Evolutionary conservation across 2,113 vertebrate genomes (phyloP).

Genomic region (Marcusenius ussheri): DNA sequence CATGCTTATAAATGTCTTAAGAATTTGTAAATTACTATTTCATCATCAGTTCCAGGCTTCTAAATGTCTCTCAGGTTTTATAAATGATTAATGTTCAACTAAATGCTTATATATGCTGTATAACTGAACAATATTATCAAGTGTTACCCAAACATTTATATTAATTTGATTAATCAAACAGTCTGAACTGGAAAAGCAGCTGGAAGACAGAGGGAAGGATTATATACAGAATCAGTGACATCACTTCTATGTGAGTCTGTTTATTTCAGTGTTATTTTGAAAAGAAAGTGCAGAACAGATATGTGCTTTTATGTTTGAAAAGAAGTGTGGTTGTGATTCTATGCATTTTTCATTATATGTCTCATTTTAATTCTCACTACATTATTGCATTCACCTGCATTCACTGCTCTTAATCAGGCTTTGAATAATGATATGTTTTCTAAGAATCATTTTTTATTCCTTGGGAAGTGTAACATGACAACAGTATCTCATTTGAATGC

Average conservation of each 20-base stretch:
- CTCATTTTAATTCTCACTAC: too few species aligned
- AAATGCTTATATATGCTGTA: too few species aligned
- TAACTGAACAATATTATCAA: too few species aligned
- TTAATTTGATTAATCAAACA: neutral
- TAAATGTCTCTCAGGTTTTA: too few species aligned
- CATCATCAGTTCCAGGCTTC: too few species aligned
- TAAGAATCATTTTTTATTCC: neutral
- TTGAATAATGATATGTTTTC: neutral
- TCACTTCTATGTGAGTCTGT: neutral
- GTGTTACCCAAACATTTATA: neutral
- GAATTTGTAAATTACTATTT: too few species aligned
- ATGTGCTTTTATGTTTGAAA: neutral
- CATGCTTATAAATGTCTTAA: too few species aligned
- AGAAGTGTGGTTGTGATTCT: neutral
- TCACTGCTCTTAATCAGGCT: neutral
- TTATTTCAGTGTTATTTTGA: neutral
- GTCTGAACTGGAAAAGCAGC: neutral
- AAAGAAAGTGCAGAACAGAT: too few species aligned
- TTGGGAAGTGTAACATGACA: neutral
- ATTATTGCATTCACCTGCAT: too few species aligned
- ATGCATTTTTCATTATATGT: neutral
- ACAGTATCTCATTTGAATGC: conserved; percentile 31
- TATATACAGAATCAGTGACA: neutral
- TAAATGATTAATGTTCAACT: too few species aligned
- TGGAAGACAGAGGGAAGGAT: neutral